A percentile compares a stretch with the other conserved stretches of the same genome.
phyloP scores from a whole-genome alignment of 2,113 vertebrate species.

The Tragulus kanchil region DNA sequence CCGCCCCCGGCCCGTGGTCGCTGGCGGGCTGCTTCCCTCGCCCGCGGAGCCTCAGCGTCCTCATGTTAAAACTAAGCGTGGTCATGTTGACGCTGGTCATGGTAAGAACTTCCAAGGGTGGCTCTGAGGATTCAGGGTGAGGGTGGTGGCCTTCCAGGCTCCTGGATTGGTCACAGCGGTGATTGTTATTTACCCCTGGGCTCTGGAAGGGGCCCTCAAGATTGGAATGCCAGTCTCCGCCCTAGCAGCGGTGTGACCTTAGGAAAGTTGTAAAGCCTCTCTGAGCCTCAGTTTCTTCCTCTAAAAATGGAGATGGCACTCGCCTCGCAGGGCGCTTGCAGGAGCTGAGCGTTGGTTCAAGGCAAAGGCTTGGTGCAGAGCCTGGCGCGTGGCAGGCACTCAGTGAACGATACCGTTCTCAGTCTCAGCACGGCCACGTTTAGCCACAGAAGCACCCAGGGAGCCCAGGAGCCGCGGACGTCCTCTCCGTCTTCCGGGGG shows the following conservation, averaged over 20 bases:
- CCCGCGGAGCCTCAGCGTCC: too few relatives aligned
- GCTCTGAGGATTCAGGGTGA: not conserved
- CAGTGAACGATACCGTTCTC: accelerated
- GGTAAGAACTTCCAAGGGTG: not conserved
- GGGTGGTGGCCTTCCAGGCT: accelerated
- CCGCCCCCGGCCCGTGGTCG: not conserved
- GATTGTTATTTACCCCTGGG: accelerated
- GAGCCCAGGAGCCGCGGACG: not conserved
- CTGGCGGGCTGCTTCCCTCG: accelerated
- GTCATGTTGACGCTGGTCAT: not conserved
- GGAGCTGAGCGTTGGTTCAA: not conserved
- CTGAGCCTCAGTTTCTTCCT: not conserved
- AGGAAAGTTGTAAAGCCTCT: not conserved
- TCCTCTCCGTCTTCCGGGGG: not conserved
- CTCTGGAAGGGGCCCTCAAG: not conserved
- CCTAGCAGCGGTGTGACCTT: not conserved
- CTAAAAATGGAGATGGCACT: not conserved
- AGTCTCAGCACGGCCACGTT: accelerated
- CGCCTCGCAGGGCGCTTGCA: not conserved
- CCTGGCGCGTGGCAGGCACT: accelerated
- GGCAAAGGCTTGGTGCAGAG: accelerated
- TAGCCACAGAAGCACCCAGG: not conserved
- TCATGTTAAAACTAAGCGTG: not conserved
- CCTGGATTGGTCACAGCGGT: not conserved
- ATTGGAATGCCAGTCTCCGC: too few relatives aligned